These are phyloP conservation scores for Sitobion miscanthi DNA, from an alignment of 1,140 invertebrate species.

Conservation along the genomic window DNA sequence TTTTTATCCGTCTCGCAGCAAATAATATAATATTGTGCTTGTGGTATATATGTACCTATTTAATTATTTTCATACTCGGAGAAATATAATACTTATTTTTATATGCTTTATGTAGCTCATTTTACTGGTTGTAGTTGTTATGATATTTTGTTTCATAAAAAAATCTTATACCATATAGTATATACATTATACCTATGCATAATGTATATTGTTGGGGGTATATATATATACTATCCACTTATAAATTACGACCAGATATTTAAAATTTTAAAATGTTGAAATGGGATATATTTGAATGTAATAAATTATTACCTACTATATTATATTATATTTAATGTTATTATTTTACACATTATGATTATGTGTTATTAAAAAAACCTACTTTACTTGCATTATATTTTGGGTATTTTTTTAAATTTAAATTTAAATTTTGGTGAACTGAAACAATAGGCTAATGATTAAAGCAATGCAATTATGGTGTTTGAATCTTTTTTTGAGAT, in stretches of 20 bases:
- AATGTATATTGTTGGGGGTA: too few relatives aligned
- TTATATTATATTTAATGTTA: background rate
- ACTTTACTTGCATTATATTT: background rate
- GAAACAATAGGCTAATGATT: background rate
- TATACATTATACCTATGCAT: too few relatives aligned
- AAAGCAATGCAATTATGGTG: background rate
- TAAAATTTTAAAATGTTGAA: background rate
- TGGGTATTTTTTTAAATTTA: background rate
- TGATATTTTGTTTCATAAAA: background rate
- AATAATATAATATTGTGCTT: background rate
- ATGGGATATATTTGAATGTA: background rate
- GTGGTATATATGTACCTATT: background rate
- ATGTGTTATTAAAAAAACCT: background rate
- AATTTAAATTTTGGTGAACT: background rate
- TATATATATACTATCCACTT: background rate
- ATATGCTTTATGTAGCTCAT: background rate
- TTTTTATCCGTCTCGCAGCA: background rate
- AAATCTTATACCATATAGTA: background rate
- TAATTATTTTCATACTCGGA: background rate
- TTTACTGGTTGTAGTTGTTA: background rate
- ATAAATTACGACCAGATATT: background rate
- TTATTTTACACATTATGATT: background rate
- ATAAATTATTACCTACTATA: background rate
- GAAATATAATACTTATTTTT: background rate
- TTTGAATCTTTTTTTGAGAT: background rate